Base-by-base conservation (phyloP, 1,140 invertebrate species). In the Diploscapter pachys region DNA sequence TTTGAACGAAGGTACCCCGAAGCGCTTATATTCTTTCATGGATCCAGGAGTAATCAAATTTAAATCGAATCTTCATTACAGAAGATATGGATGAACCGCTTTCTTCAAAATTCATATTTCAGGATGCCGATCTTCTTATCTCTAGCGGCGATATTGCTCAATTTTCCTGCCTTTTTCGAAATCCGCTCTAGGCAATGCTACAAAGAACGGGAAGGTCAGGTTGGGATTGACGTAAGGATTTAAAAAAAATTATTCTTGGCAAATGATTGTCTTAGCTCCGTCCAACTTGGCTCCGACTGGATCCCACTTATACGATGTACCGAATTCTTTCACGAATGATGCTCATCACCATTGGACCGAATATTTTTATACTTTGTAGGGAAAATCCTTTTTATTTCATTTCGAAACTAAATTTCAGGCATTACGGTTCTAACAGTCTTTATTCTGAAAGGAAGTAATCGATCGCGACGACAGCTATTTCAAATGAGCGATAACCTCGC, bases 91-190 rank as follows among this genome's bases (percentile, higher is more conserved):
- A 31, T 31, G 31, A 31, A 31, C 31, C 31, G 1, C 31, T 31
- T 31, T 31, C 31, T 31, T 31, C 31, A 31, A 31, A 31, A 31
- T 31, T 31, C 31, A 31, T 31, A 11, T 49, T 80, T 83, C 57
- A 75, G 66, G 61, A 71, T 83, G 73, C 81, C 81, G n/a, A 6
- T 83, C 48, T 13, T 81, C 5, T 48, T 81, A 3, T 82, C 81
- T 9, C 31, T 76, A 0, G 4, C 77, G 5, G 81, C 81, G 13
- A 63, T 82, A 11, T 5, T 83, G 6, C 59, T 82, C 31, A 82
- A 82, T 56, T 48, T 83, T 48, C 80, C 81, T 5, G 80, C 80
- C 2, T 82, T 83, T 56, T 82, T 83, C 56, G 81, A 82, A 71
- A 79, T 82, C 52, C 8, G 31, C 0, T 53, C 72, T 8, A 65